phyloP scores from a whole-genome alignment of 2,113 vertebrate genomes.

The Bucco capensis region DNA sequence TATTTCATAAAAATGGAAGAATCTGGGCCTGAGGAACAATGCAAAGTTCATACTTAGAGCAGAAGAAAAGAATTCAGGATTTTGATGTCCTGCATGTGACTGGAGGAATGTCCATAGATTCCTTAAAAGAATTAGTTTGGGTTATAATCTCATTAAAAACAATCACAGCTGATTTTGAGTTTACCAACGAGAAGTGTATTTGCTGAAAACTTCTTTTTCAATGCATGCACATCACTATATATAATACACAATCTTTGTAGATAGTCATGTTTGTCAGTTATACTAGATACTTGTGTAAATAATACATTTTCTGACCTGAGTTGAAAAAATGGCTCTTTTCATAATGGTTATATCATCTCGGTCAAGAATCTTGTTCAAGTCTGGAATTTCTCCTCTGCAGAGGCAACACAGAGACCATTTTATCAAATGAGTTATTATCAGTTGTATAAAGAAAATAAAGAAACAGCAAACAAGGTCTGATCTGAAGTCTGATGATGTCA shows the following conservation, averaged over 20 bases:
- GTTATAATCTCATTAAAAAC: not conserved
- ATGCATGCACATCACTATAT: not conserved
- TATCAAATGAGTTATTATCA: not conserved
- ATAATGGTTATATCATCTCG: constrained; percentile 93
- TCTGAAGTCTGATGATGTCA: not conserved
- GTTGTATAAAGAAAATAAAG: not conserved
- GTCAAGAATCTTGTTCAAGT: constrained; percentile 91
- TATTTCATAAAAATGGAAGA: not conserved
- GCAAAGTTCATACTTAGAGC: not conserved
- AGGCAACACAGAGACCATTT: constrained; percentile 30
- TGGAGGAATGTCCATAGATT: not conserved
- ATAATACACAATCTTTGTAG: not conserved
- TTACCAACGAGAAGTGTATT: not conserved
- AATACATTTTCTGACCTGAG: constrained; percentile 80
- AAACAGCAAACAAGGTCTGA: not conserved
- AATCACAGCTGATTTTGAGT: not conserved
- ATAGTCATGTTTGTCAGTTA: not conserved
- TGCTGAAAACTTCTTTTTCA: not conserved
- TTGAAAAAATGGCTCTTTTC: constrained; percentile 97
- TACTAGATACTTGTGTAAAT: not conserved
- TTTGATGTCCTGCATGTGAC: not conserved
- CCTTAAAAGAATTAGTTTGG: not conserved
- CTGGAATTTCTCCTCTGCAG: constrained; percentile 89
- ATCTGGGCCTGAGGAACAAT: not conserved
- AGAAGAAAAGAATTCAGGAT: not conserved